Percentiles rank a stretch among this genome's conserved stretches.
phyloP scores from a whole-genome alignment of 2,113 vertebrate genomes.

The zebrafish (Danio rerio) region DNA sequence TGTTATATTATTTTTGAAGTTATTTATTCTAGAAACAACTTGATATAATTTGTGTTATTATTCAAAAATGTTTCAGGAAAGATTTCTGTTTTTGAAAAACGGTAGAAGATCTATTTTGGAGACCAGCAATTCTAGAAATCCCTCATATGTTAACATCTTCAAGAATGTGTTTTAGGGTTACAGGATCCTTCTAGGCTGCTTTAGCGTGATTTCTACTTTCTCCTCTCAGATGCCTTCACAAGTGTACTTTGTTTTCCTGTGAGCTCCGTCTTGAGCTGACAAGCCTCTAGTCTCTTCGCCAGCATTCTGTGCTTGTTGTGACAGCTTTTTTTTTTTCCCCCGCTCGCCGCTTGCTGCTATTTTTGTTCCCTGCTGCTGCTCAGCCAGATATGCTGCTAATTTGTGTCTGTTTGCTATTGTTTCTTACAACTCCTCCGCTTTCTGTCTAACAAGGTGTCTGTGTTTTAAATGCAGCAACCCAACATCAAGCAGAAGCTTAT shows the following conservation, averaged over 20 bases:
- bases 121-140: too few relatives aligned
- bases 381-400: constrained; percentile 28
- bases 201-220: constrained; percentile 3
- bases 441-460: constrained; percentile 35
- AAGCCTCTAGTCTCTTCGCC: constrained; percentile 12
- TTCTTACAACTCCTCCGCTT: constrained; percentile 20
- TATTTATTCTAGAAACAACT: too few relatives aligned
- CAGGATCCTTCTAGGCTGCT: not conserved
- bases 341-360: constrained; percentile 43
- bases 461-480: constrained; percentile 75
- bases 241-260: constrained; percentile 45
- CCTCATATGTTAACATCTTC: too few relatives aligned
- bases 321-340: constrained; percentile 11
- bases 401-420: constrained; percentile 39
- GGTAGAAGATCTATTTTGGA: too few relatives aligned
- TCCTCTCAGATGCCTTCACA: constrained; percentile 38
- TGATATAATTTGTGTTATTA: too few relatives aligned
- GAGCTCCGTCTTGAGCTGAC: constrained; percentile 19
- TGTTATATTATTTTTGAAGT: too few relatives aligned
- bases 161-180: too few relatives aligned
- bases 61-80: too few relatives aligned
- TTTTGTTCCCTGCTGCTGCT: constrained; percentile 48
- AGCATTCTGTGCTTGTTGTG: constrained; percentile 31
- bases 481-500: constrained; percentile 87
- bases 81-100: too few relatives aligned